These are phyloP conservation scores for Pachydiplax longipennis DNA, from an alignment of 2,888 invertebrate genomes.

Conservation along the genomic window DNA sequence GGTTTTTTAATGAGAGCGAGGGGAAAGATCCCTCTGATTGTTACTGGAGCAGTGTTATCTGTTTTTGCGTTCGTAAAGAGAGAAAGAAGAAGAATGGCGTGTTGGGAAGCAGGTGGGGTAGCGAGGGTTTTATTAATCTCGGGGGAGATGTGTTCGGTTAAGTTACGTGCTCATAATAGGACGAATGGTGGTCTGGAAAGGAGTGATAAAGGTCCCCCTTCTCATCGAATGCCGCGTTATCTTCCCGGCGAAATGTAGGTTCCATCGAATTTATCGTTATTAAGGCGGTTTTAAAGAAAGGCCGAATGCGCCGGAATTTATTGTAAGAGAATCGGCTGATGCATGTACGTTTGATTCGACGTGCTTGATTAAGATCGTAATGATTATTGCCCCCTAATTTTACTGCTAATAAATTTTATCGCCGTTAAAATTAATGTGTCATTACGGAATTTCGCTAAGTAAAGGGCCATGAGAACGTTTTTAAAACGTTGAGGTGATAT, in stretches of 20 bases:
- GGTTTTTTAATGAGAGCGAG: slow-evolving; percentile 30
- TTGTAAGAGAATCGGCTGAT: too few species aligned
- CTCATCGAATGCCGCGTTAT: background rate
- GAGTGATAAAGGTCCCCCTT: slow-evolving; percentile 16
- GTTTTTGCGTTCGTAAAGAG: background rate
- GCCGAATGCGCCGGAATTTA: background rate
- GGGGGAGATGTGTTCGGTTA: slow-evolving; percentile 7
- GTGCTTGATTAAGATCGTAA: too few species aligned
- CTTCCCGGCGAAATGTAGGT: background rate
- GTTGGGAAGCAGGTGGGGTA: background rate
- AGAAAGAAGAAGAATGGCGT: background rate
- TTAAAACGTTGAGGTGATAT: too few species aligned
- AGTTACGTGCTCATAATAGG: slow-evolving; percentile 30
- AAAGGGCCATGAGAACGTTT: too few species aligned
- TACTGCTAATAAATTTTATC: too few species aligned
- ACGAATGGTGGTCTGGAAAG: slow-evolving; percentile 4
- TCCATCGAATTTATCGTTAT: background rate
- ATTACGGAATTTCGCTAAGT: too few species aligned
- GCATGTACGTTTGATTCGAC: too few species aligned
- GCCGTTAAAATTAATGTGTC: too few species aligned
- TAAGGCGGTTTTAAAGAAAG: background rate
- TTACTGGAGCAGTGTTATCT: background rate
- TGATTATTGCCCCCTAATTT: too few species aligned
- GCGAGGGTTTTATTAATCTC: slow-evolving; percentile 35
- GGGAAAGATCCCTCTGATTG: background rate